Percentiles rank a stretch among this genome's conserved stretches.
Evolutionary conservation across 2,797 vertebrate species (phyloP).

Genomic region (Silurus lanzhouensis): DNA sequence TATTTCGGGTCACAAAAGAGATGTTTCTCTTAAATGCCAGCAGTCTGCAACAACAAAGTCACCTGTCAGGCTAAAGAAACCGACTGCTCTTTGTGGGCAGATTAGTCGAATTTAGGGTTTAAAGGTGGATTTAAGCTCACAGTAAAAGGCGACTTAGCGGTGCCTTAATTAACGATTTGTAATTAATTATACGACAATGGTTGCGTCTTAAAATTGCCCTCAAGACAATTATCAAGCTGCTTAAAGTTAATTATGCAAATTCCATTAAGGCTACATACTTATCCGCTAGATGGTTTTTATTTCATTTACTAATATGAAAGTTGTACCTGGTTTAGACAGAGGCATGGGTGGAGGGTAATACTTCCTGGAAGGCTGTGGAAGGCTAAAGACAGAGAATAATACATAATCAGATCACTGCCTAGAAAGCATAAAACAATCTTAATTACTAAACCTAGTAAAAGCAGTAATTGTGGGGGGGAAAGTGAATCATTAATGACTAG

Average conservation of each 20-base stretch:
- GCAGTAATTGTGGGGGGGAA: background rate
- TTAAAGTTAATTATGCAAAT: slow-evolving; percentile 11
- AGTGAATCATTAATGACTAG: background rate
- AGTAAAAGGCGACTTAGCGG: background rate
- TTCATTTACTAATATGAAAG: background rate
- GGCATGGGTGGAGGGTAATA: slow-evolving; percentile 98
- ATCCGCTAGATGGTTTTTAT: background rate
- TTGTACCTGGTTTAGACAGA: slow-evolving; percentile 93
- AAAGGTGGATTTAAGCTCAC: background rate
- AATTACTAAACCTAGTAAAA: background rate
- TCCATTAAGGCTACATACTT: background rate
- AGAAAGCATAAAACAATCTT: background rate
- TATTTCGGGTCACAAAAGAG: slow-evolving; percentile 29
- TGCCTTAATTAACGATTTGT: background rate
- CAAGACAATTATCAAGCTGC: background rate
- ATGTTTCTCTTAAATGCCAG: background rate
- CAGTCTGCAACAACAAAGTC: background rate
- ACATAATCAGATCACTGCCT: slow-evolving; percentile 11
- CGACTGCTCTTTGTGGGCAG: background rate
- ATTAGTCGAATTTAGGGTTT: background rate
- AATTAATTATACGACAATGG: background rate
- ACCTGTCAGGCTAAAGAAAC: background rate
- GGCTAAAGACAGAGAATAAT: slow-evolving; percentile 71
- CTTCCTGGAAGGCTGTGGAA: slow-evolving; percentile 86
- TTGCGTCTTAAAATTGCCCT: background rate